Conservation (phyloP, 2,113 vertebrate species). For the Brevimyrus niger region DNA sequence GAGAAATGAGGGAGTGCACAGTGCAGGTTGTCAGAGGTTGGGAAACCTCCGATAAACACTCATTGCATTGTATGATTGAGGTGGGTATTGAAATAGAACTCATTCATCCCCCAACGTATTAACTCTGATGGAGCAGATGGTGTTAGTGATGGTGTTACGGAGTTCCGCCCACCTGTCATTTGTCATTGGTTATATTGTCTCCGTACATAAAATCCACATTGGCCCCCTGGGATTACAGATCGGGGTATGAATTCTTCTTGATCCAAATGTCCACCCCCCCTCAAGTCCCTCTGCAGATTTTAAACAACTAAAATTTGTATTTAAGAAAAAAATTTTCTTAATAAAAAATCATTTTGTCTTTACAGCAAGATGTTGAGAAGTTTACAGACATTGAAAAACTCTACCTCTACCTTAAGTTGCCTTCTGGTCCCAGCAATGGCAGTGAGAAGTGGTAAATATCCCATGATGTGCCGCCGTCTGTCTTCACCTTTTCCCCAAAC, state of each 20-base stretch:
- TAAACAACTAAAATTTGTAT: background rate
- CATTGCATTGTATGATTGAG: background rate
- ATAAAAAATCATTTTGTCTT: constrained; percentile 34
- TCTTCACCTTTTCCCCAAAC: background rate
- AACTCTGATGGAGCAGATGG: background rate
- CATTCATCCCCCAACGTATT: background rate
- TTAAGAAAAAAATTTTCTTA: too few species aligned
- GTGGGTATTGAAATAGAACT: background rate
- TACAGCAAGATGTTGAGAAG: constrained; percentile 99
- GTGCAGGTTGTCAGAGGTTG: background rate
- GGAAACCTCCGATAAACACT: background rate
- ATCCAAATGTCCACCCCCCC: background rate
- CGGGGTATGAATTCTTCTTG: background rate
- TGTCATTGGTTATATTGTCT: background rate
- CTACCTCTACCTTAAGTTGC: constrained; percentile 99
- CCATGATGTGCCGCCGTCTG: background rate
- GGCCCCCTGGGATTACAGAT: background rate
- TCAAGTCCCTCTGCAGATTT: background rate
- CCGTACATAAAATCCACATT: background rate
- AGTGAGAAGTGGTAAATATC: constrained; percentile 83
- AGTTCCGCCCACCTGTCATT: background rate
- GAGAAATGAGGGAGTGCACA: background rate
- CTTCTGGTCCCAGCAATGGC: constrained; percentile 97
- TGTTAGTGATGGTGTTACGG: background rate
- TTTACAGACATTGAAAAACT: constrained; percentile 99